Conservation (phyloP, 2,113 vertebrate species). For the Chaetodon trifascialis region DNA sequence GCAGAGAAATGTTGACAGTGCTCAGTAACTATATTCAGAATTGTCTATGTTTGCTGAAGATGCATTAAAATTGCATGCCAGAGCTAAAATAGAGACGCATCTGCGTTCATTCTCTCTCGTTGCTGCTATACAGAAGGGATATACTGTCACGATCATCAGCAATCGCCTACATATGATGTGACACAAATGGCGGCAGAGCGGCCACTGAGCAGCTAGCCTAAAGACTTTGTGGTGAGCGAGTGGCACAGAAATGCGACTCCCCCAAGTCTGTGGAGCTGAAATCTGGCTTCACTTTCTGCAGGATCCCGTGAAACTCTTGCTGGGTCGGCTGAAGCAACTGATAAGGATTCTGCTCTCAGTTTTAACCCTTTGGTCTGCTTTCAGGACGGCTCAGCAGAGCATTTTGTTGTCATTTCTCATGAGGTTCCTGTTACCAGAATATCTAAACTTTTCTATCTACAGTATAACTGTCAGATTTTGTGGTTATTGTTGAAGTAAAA, state of each 20-base stretch:
- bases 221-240: constrained; percentile 17
- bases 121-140: background rate
- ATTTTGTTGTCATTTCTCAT: background rate
- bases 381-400: background rate
- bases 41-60: constrained; percentile 23
- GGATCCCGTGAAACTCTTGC: constrained; percentile 9
- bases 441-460: background rate
- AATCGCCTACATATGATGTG: constrained; percentile 43
- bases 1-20: constrained; percentile 21
- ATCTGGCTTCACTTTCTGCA: constrained; percentile 49
- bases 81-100: constrained; percentile 28
- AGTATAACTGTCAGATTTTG: background rate
- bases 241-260: constrained; percentile 30
- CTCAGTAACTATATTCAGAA: constrained; percentile 28
- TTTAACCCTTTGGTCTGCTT: constrained; percentile 3
- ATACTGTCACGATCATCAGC: constrained; percentile 16
- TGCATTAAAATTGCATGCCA: constrained; percentile 44
- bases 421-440: background rate
- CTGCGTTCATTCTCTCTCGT: background rate
- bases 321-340: constrained; percentile 6
- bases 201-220: constrained; percentile 36
- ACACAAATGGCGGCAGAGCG: constrained; percentile 51
- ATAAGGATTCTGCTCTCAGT: constrained; percentile 7
- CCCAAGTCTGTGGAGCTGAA: constrained; percentile 33
- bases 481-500: background rate